Percentiles rank a stretch among this genome's conserved stretches.
These are phyloP conservation scores for Aldrovandia affinis DNA, from an alignment of 2,797 vertebrate species.

Conservation along the genomic window DNA sequence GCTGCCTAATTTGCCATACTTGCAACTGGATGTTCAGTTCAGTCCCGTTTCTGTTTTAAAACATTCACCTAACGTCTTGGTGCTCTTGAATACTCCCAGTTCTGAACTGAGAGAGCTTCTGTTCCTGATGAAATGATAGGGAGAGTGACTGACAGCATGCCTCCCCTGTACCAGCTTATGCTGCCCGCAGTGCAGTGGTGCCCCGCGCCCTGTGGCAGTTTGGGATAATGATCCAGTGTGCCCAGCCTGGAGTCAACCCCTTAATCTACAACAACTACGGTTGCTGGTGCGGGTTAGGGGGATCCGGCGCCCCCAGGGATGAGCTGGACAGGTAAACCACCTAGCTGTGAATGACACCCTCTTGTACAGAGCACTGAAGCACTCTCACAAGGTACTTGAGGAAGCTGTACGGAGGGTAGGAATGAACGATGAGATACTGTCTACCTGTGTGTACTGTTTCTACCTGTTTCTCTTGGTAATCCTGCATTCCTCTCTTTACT, in stretches of 20 bases:
- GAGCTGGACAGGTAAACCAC: conserved; percentile 61
- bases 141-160: background rate
- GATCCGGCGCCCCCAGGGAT: conserved; percentile 58
- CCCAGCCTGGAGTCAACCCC: conserved; percentile 60
- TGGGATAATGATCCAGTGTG: conserved; percentile 59
- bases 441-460: background rate
- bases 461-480: background rate
- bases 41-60: too few species aligned
- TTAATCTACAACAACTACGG: conserved; percentile 65
- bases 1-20: too few species aligned
- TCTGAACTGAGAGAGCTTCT: too few species aligned
- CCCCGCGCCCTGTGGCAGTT: conserved; percentile 71
- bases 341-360: background rate
- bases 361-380: background rate
- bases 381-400: background rate
- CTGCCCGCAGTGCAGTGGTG: conserved; percentile 21
- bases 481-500: background rate
- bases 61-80: too few species aligned
- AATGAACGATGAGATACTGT: background rate
- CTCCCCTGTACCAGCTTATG: conserved; percentile 44
- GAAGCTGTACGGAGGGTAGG: background rate
- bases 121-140: too few species aligned
- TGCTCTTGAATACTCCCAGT: too few species aligned
- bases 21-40: too few species aligned
- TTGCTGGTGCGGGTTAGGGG: conserved; percentile 72